Base-by-base conservation (phyloP, 2,888 invertebrate genomes). In the Pseudococcus longispinus region DNA sequence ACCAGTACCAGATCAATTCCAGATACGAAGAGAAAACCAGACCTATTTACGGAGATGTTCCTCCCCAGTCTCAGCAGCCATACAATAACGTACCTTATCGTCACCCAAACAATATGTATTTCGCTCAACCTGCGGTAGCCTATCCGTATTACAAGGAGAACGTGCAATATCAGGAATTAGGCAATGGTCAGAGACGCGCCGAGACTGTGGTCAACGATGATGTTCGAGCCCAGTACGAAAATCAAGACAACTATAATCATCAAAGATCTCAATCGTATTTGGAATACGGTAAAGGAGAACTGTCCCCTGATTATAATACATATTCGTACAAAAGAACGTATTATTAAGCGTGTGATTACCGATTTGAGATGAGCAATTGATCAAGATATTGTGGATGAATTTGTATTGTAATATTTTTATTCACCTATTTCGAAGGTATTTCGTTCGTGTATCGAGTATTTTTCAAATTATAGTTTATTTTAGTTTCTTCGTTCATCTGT, bases 11-110 rank as follows among this genome's bases (percentile, higher is more conserved):
- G 20, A 87, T 87, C 11, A 87, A 87, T 29, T 87, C 87, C n/a
- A 83, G 87, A 44, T 87, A 87, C 87, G 87, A 87, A 51, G 87
- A 87, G 70, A 87, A 87, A 70, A 83, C 87, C 51, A 82, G 87
- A 32, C 87, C 87, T n/a, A 46, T 83, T 13, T 87, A 87, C 42
- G 55, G 51, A 11, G 74, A 77, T 13, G 86, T 80, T 9, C 13
- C 32, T 32, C 15, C 15, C 26, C 29, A 70, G 18, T n/a, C 65
- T 2, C 44, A n/a, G 18, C 83, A 60, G 11, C 84, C 65, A 37
- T 37, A 55, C 32, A 20, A 6, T 1, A 51, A 26, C 26, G 26
- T 29, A 26, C 55, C 83, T 0, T 87, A 83, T 20, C 44, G n/a
- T 8, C 11, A n/a, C 3, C 70, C 60, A 5, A 42, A 8, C 20